Evolutionary conservation across 2,113 vertebrate genomes (phyloP).

Genomic region (Callipepla squamata): DNA sequence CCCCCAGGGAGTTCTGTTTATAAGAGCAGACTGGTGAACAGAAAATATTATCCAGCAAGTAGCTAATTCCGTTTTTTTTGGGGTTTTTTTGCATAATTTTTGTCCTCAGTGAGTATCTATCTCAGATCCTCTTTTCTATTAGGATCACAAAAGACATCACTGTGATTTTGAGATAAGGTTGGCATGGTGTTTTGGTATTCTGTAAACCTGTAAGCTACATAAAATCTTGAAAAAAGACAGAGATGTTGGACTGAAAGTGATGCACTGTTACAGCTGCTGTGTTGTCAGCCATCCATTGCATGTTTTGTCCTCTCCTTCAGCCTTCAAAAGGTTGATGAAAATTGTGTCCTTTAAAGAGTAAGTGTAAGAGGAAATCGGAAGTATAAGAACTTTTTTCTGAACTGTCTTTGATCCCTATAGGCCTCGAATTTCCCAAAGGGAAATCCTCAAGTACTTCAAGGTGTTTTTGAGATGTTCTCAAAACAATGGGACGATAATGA

Average conservation of each 20-base stretch:
- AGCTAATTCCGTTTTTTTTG: background rate
- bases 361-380: background rate
- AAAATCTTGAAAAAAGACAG: background rate
- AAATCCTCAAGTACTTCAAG: background rate
- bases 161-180: background rate
- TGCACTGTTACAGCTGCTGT: background rate
- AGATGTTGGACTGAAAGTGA: background rate
- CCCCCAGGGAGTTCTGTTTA: background rate
- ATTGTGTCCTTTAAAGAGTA: background rate
- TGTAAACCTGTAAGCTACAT: background rate
- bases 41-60: background rate
- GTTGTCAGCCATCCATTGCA: background rate
- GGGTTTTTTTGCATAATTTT: rapidly evolving
- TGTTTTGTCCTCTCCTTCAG: background rate
- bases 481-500: background rate
- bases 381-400: background rate
- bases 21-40: background rate
- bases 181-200: rapidly evolving
- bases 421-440: background rate
- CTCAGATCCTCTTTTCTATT: background rate
- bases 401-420: background rate
- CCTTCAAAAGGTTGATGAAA: background rate
- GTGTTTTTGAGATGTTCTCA: background rate
- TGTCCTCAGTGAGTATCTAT: rapidly evolving
- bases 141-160: background rate